Evolutionary conservation across 2,888 invertebrate species (phyloP).

Genomic region (Athripsodes cinereus): DNA sequence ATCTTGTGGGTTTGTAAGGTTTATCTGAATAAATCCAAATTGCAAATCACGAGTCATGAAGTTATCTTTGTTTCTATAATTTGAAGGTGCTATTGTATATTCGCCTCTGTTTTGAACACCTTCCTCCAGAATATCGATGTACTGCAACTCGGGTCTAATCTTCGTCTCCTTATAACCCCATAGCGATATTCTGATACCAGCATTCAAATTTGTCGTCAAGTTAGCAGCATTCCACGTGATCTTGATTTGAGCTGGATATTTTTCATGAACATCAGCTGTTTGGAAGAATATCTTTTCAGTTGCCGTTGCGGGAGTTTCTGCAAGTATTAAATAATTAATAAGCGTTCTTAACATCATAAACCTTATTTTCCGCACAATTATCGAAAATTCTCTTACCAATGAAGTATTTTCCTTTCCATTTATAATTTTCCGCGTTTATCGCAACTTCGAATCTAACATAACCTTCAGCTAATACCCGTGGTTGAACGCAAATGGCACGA

Average conservation of each 20-base stretch:
- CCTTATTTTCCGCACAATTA: too few relatives aligned
- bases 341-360: too few relatives aligned
- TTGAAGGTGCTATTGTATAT: conserved; percentile 67
- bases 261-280: conserved; percentile 65
- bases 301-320: conserved; percentile 85
- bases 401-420: conserved; percentile 87
- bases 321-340: neutral
- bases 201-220: conserved; percentile 73
- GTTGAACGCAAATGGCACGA: conserved; percentile 85
- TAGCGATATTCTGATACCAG: conserved; percentile 72
- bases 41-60: conserved; percentile 65
- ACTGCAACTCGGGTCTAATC: conserved; percentile 73
- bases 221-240: conserved; percentile 82
- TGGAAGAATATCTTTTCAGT: conserved; percentile 80
- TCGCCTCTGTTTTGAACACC: conserved; percentile 61
- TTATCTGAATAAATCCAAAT: conserved; percentile 84
- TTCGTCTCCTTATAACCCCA: conserved; percentile 88
- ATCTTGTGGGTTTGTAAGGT: conserved; percentile 70
- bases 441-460: conserved; percentile 83
- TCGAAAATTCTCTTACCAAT: conserved; percentile 66
- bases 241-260: conserved; percentile 65
- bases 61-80: conserved; percentile 65
- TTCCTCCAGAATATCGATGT: conserved; percentile 68
- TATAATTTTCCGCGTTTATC: conserved; percentile 73
- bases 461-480: conserved; percentile 79